Percentiles rank a stretch among this genome's conserved stretches.
These are phyloP conservation scores for human (Homo sapiens) DNA, from an alignment of 2,113 vertebrate species.

Conservation along the genomic window GRCh38 chr16:56241501-56242000, in stretches of 20 bases:
- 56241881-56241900: background rate
- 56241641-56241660: background rate
- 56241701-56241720: background rate
- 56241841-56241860: background rate
- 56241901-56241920: background rate
- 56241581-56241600: slow-evolving; percentile 26
- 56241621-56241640: background rate
- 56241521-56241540: background rate
- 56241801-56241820: background rate
- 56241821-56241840: background rate
- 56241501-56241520: background rate
- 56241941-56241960: background rate
- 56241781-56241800: slow-evolving; percentile 4
- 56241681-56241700: background rate
- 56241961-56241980: background rate
- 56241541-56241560: background rate
- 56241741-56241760: background rate
- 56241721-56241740: background rate
- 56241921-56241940: background rate
- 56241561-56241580: background rate
- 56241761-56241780: background rate
- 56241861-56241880: background rate
- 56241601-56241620: background rate
- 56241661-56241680: background rate
- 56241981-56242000: background rate